Conservation (phyloP, 2,888 invertebrate species). For the Clistopyga incitator region DNA sequence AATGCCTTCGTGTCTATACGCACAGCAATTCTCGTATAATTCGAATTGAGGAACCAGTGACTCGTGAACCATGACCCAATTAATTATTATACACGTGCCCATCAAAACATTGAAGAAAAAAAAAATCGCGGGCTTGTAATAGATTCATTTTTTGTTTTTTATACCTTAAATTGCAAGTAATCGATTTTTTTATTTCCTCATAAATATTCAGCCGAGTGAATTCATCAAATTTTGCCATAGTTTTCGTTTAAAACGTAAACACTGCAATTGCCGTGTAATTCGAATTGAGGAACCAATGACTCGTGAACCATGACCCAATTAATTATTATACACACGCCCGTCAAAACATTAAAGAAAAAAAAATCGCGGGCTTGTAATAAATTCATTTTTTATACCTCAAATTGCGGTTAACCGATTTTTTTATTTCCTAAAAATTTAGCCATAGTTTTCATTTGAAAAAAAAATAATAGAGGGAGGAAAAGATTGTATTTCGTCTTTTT, state of each 20-base stretch:
- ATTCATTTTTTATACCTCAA: neutral
- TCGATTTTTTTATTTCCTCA: too few species aligned
- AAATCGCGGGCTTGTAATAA: too few species aligned
- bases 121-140: conserved; percentile 16
- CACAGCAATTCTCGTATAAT: neutral
- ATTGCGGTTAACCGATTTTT: neutral
- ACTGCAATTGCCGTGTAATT: neutral
- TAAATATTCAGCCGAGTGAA: too few species aligned
- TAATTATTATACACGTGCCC: neutral
- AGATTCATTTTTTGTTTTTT: neutral
- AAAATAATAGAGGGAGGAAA: neutral
- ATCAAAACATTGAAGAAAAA: conserved; percentile 4
- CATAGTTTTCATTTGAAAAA: neutral
- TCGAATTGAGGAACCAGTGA: conserved; percentile 19
- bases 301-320: conserved; percentile 37
- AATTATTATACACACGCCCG: neutral
- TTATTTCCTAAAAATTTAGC: too few species aligned
- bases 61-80: conserved; percentile 42
- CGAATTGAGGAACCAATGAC: conserved; percentile 26
- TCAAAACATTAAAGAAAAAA: conserved; percentile 7
- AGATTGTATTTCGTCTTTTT: neutral
- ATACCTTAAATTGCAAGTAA: neutral
- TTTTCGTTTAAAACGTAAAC: too few species aligned
- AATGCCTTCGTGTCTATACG: conserved; percentile 2
- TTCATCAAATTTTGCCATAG: too few species aligned